Percentiles rank a stretch among this genome's conserved stretches.
phyloP scores from a whole-genome alignment of 2,113 vertebrate genomes.

The Lipotes vexillifer region DNA sequence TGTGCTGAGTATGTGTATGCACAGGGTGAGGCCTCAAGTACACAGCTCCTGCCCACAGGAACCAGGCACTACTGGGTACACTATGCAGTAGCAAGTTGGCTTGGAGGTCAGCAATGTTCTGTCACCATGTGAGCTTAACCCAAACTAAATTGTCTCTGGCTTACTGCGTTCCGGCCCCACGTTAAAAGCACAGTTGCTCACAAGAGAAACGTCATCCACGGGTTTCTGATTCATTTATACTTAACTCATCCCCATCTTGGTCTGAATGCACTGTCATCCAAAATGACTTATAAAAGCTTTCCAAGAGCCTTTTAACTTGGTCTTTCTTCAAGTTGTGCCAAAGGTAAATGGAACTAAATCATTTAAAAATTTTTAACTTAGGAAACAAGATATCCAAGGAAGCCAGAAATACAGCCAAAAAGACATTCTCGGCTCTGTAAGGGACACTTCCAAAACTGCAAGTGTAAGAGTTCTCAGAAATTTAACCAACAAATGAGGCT shows the following conservation, averaged over 20 bases:
- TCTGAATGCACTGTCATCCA: constrained; percentile 23
- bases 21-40: background rate
- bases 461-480: background rate
- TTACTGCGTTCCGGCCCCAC: background rate
- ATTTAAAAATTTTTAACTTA: constrained; percentile 48
- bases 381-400: constrained; percentile 37
- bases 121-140: background rate
- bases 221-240: constrained; percentile 47
- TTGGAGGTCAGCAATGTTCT: background rate
- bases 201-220: background rate
- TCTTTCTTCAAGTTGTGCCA: constrained; percentile 53
- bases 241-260: constrained; percentile 8
- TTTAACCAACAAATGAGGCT: background rate
- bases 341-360: constrained; percentile 49
- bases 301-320: constrained; percentile 38
- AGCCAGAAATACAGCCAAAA: background rate
- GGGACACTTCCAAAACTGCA: background rate
- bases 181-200: constrained; percentile 1
- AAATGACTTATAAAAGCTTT: constrained; percentile 43
- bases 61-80: background rate
- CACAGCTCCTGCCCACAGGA: background rate
- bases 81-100: background rate
- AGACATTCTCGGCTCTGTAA: background rate
- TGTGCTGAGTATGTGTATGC: background rate
- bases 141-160: background rate